Percentiles rank a stretch among this genome's conserved stretches.
These are phyloP conservation scores for Grantiella picta DNA, from an alignment of 2,113 vertebrate species.

Conservation along the genomic window DNA sequence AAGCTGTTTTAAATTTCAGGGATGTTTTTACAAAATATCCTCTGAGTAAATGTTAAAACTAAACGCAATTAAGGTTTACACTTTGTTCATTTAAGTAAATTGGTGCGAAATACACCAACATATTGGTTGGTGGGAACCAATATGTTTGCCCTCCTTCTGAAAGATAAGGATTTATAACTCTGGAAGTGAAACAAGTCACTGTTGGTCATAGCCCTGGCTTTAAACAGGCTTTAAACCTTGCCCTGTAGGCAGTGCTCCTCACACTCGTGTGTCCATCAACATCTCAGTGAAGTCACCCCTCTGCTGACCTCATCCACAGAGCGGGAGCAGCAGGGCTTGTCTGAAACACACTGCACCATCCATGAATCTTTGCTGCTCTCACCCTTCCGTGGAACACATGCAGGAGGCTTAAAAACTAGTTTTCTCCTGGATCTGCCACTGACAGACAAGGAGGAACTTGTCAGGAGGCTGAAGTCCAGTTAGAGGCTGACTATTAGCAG, in stretches of 20 bases:
- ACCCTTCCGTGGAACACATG: neutral
- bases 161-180: neutral
- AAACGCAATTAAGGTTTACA: slow-evolving; percentile 7
- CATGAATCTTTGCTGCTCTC: neutral
- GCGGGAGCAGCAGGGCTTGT: neutral
- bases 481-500: neutral
- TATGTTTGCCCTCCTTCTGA: neutral
- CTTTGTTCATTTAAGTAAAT: neutral
- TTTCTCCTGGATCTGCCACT: neutral
- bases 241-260: neutral
- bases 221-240: neutral
- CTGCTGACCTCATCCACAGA: neutral
- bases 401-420: neutral
- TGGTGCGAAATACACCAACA: neutral
- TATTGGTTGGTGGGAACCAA: neutral
- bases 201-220: neutral
- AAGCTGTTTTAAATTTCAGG: neutral
- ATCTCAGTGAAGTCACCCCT: neutral
- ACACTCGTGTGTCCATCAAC: neutral
- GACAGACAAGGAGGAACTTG: neutral
- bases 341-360: neutral
- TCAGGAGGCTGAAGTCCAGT: neutral
- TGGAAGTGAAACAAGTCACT: neutral
- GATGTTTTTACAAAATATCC: neutral
- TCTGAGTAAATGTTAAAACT: neutral